Percentiles rank a stretch among this genome's conserved stretches.
phyloP scores from a whole-genome alignment of 1,140 invertebrate species.

The Nautilus pompilius region DNA sequence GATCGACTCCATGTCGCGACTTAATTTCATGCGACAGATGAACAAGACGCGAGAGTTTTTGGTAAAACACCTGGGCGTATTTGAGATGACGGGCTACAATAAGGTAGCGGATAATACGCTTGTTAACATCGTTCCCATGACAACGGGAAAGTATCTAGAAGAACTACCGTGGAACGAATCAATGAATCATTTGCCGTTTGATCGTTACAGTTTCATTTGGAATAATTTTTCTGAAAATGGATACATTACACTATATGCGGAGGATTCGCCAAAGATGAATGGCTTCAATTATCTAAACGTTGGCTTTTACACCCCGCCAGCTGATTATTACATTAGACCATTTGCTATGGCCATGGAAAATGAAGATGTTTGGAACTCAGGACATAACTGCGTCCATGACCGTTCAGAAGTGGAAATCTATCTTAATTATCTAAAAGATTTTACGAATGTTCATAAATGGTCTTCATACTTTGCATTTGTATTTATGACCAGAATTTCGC shows the following conservation, averaged over 20 bases:
- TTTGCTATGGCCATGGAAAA: slow-evolving; percentile 29
- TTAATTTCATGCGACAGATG: slow-evolving; percentile 78
- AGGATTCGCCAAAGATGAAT: slow-evolving; percentile 51
- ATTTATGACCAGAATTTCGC: slow-evolving; percentile 51
- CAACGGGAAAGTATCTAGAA: slow-evolving; percentile 15
- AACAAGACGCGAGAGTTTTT: slow-evolving; percentile 65
- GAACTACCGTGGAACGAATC: slow-evolving; percentile 28
- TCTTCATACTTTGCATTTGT: slow-evolving; percentile 49
- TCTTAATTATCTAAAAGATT: slow-evolving; percentile 41
- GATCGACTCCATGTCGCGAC: slow-evolving; percentile 75
- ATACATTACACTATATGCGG: slow-evolving; percentile 52
- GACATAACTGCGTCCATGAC: slow-evolving; percentile 27
- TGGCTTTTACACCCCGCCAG: slow-evolving; percentile 49
- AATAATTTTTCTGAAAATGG: slow-evolving; percentile 47
- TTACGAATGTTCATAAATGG: slow-evolving; percentile 29
- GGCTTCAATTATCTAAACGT: slow-evolving; percentile 50
- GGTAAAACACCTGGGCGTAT: slow-evolving; percentile 12
- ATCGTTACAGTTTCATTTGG: slow-evolving; percentile 53
- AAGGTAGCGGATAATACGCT: slow-evolving; percentile 29
- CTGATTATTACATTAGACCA: slow-evolving; percentile 53
- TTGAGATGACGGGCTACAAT: slow-evolving; percentile 23
- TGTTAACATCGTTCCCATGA: slow-evolving; percentile 26
- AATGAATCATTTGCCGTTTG: slow-evolving; percentile 29
- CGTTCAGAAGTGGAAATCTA: slow-evolving; percentile 45
- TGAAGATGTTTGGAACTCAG: slow-evolving; percentile 18